Evolutionary conservation across 2,888 invertebrate genomes (phyloP).

Genomic region (Capitulum mitella): DNA sequence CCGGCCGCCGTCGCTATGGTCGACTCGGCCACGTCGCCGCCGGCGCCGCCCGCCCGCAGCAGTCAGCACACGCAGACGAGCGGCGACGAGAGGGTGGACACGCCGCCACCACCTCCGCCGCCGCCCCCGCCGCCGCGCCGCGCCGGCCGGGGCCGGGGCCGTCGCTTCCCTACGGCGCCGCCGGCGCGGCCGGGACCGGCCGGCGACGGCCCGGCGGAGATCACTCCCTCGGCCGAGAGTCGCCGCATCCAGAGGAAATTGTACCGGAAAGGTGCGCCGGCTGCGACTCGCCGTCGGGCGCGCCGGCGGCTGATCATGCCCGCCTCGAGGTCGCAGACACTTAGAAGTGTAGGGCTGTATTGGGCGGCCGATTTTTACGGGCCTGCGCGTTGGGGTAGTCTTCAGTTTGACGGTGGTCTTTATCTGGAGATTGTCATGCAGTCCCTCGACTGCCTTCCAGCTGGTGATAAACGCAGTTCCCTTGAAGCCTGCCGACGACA

Average conservation of each 20-base stretch:
- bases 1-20: background rate
- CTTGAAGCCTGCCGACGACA: no score
- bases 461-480: no score
- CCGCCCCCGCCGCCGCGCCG: background rate
- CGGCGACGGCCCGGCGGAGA: background rate
- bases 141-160: background rate
- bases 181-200: background rate
- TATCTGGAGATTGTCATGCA: no score
- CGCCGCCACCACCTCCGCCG: no score
- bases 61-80: background rate
- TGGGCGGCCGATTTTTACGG: no score
- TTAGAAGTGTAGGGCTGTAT: no score
- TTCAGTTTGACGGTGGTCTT: no score
- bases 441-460: no score
- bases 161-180: background rate
- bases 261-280: background rate
- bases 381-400: no score
- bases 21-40: conserved; percentile 1
- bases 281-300: no score
- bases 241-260: background rate
- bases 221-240: background rate
- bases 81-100: background rate
- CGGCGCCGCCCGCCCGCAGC: background rate
- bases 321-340: no score
- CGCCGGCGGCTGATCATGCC: no score